phyloP scores from a whole-genome alignment of 2,113 vertebrate species.

The Scytalopus superciliaris region DNA sequence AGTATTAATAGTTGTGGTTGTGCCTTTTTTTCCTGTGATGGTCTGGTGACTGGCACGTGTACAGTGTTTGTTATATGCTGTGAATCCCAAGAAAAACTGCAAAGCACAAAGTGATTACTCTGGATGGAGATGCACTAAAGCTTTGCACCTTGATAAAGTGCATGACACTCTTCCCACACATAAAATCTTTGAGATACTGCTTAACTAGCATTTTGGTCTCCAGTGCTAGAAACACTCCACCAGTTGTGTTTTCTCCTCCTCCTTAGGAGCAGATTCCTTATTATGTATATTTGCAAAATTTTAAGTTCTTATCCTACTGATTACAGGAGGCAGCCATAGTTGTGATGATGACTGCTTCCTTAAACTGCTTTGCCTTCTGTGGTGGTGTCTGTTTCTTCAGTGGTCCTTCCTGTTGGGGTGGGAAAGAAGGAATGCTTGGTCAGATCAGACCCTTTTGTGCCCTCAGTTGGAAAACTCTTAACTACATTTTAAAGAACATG shows the following conservation, averaged over 20 bases:
- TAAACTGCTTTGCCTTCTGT: not conserved
- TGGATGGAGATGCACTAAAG: not conserved
- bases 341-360: not conserved
- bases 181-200: not conserved
- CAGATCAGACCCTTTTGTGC: not conserved
- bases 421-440: not conserved
- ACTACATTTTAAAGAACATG: not conserved
- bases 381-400: not conserved
- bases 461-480: not conserved
- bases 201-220: not conserved
- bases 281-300: not conserved
- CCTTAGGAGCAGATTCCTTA: not conserved
- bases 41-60: not conserved
- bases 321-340: not conserved
- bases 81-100: not conserved
- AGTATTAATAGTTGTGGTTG: not conserved
- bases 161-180: rapidly evolving
- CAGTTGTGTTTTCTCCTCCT: not conserved
- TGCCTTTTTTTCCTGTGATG: not conserved
- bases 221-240: not conserved
- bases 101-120: not conserved
- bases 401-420: not conserved
- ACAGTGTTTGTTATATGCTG: not conserved
- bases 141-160: not conserved
- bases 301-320: not conserved